Evolutionary conservation across 2,113 vertebrate species (phyloP).

Genomic region (Tetrao urogallus): DNA sequence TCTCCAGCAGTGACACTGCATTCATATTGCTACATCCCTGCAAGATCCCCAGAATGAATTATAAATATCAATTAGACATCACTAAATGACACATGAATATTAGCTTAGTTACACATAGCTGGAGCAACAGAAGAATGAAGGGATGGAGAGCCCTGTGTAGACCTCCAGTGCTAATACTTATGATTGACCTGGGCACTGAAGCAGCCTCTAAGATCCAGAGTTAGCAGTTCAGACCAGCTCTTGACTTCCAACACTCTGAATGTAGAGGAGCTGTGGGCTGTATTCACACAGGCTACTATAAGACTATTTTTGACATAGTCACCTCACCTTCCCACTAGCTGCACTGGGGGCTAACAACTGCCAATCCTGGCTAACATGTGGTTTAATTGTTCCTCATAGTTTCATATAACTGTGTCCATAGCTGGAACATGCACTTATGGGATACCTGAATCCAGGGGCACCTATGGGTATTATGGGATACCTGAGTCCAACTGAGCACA

Average conservation of each 20-base stretch:
- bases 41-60: background rate
- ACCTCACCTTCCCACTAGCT: background rate
- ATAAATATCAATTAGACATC: background rate
- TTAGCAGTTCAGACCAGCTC: background rate
- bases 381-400: accelerated
- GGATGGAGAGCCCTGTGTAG: background rate
- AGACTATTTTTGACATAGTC: background rate
- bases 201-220: background rate
- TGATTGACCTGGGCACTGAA: background rate
- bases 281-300: background rate
- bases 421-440: background rate
- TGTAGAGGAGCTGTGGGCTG: background rate
- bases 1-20: background rate
- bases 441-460: background rate
- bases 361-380: accelerated
- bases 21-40: background rate
- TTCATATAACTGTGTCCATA: background rate
- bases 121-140: background rate
- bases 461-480: no score
- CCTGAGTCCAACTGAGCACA: background rate
- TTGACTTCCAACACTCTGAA: background rate
- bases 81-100: background rate
- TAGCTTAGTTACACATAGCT: background rate
- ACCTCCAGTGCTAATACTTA: background rate
- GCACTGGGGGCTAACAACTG: background rate